phyloP scores from a whole-genome alignment of 1,140 invertebrate species.

The Sinonovacula constricta region DNA sequence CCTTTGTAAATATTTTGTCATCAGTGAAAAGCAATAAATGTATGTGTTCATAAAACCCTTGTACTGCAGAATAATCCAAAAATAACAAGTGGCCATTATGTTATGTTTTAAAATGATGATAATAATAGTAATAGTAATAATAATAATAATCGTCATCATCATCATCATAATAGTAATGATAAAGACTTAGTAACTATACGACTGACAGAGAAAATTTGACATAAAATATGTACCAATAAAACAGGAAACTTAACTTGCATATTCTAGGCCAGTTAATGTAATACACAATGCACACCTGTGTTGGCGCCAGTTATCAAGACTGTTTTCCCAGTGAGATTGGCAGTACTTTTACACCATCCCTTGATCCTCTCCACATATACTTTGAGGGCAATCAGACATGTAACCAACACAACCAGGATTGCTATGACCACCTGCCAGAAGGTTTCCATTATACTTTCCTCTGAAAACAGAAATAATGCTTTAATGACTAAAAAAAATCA shows the following conservation, averaged over 20 bases:
- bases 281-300: conserved; percentile 81
- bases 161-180: too few species aligned
- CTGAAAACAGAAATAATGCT: too few species aligned
- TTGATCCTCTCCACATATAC: conserved; percentile 57
- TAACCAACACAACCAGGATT: conserved; percentile 10
- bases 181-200: not conserved
- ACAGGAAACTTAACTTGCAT: not conserved
- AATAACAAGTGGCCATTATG: too few species aligned
- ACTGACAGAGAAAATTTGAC: not conserved
- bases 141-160: too few species aligned
- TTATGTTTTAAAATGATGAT: too few species aligned
- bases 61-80: too few species aligned
- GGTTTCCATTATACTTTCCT: too few species aligned
- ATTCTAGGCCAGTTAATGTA: not conserved
- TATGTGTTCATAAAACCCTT: too few species aligned
- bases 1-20: too few species aligned
- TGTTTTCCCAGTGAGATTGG: conserved; percentile 84
- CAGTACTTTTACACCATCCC: conserved; percentile 61
- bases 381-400: conserved; percentile 13
- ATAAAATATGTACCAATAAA: not conserved
- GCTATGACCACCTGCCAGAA: conserved; percentile 30
- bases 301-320: conserved; percentile 94
- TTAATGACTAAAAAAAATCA: too few species aligned
- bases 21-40: too few species aligned
- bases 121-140: too few species aligned